phyloP scores from a whole-genome alignment of 2,888 invertebrate genomes.

The Drosophila neonasuta region DNA sequence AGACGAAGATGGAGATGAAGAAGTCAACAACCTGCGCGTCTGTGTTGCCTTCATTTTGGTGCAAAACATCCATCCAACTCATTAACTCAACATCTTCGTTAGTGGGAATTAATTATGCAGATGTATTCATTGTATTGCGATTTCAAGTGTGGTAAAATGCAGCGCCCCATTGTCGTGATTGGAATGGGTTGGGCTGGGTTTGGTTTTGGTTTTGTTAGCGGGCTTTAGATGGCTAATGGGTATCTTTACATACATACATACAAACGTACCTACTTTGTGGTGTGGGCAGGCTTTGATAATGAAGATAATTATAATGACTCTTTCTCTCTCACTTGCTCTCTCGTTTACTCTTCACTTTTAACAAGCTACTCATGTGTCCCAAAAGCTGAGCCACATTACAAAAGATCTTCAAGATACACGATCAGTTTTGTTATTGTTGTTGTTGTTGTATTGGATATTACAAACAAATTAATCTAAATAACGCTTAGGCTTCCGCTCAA shows the following conservation, averaged over 20 bases:
- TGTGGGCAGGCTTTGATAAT: conserved; percentile 55
- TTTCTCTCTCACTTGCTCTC: conserved; percentile 4
- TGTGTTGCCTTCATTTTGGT: conserved; percentile 75
- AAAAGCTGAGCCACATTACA: conserved; percentile 40
- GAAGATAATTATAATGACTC: conserved; percentile 42
- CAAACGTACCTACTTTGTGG: conserved; percentile 36
- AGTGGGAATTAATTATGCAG: conserved; percentile 78
- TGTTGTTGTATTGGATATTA: conserved; percentile 27
- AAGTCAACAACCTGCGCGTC: conserved; percentile 75
- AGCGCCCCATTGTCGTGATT: conserved; percentile 61
- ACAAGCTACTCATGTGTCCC: conserved; percentile 38
- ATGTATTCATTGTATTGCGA: conserved; percentile 78
- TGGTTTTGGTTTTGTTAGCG: conserved; percentile 28
- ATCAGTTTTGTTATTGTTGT: conserved; percentile 8
- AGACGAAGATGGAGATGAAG: conserved; percentile 16
- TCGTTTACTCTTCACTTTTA: conserved; percentile 5
- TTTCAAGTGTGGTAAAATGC: conserved; percentile 78
- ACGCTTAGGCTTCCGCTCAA: conserved; percentile 58
- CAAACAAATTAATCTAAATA: conserved; percentile 59
- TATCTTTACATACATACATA: conserved; percentile 3
- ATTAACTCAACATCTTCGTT: conserved; percentile 73
- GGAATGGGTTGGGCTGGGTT: conserved; percentile 26
- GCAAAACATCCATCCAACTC: conserved; percentile 64
- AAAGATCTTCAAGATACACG: conserved; percentile 38
- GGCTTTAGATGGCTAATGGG: conserved; percentile 44